Conservation (phyloP, 2,113 vertebrate genomes). For the Megaceryle torquata region DNA sequence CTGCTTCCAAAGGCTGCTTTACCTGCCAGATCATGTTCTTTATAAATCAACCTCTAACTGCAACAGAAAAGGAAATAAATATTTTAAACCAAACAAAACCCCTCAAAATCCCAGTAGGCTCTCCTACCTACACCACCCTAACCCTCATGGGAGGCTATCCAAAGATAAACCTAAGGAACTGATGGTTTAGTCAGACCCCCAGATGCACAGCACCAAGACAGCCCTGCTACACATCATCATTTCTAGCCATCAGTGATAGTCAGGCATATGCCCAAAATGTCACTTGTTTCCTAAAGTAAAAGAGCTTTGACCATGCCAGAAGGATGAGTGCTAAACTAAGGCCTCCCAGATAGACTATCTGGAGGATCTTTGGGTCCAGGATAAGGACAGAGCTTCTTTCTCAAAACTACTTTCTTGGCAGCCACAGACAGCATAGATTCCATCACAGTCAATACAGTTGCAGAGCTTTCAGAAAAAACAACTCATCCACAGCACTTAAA, state of each 20-base stretch:
- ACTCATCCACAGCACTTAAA: not conserved
- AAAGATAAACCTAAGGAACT: not conserved
- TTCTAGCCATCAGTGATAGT: not conserved
- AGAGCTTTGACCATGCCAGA: not conserved
- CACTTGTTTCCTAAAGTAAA: not conserved
- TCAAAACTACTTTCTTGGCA: not conserved
- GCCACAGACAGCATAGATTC: not conserved
- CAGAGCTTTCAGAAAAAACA: not conserved
- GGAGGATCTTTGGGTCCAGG: not conserved
- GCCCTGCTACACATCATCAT: not conserved
- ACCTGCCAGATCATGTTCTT: not conserved
- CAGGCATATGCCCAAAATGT: not conserved
- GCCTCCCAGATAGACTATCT: not conserved
- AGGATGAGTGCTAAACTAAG: not conserved
- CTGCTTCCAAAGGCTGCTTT: not conserved
- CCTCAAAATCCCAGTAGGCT: not conserved
- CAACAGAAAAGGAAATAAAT: not conserved
- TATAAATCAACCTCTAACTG: not conserved
- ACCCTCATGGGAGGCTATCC: not conserved
- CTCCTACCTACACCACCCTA: not conserved
- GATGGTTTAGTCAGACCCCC: not conserved
- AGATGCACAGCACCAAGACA: not conserved
- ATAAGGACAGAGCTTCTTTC: not conserved
- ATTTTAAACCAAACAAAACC: not conserved
- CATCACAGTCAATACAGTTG: not conserved